Evolutionary conservation across 2,797 vertebrate genomes (phyloP), one percentile per base, ranked within the genome.

Genomic region (Myoxocephalus aenaeus): DNA sequence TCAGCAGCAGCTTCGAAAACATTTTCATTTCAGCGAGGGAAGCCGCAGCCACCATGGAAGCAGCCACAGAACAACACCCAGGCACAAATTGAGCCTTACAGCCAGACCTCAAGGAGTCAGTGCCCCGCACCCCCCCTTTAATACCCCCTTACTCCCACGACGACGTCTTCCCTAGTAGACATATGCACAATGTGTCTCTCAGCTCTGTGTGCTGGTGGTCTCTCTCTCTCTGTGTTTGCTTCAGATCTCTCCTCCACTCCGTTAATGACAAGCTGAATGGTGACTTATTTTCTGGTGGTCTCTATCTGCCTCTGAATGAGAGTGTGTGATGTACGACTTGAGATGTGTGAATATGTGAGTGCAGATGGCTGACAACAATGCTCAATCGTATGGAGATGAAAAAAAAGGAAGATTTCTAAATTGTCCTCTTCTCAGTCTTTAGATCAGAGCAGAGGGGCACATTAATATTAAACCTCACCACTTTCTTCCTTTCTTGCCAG

Each of bases 401-500:
- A 65, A 63, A n/a, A 61, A 3, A 22, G 2, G 1, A 12, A 12
- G 48, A 22, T 48, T 8, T 71, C 9, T 20, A 1, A 12, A 27
- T n/a, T 50, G 14, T 2, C 4, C n/a, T 25, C 40, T 13, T 65
- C 61, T n/a, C 38, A 68, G 54, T 61, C 50, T 67, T 20, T 36
- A 56, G 9, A 51, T 51, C 51, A n/a, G n/a, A n/a, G n/a, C n/a
- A n/a, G n/a, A n/a, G n/a, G n/a, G n/a, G 1, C 6, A n/a, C 62
- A 56, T 64, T 11, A 42, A 11, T 50, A 65, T 13, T 2, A 44
- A 65, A 14, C 32, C 18, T 57, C 2, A 54, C n/a, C 22, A 51
- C 0, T 64, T 17, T 7, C 3, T 17, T 57, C 38, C 7, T 64
- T 34, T 81, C 86, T 72, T 9, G 10, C 3, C 86, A 99, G 98